Evolutionary conservation across 2,888 invertebrate species (phyloP).

Genomic region (Syrista parreyssii): DNA sequence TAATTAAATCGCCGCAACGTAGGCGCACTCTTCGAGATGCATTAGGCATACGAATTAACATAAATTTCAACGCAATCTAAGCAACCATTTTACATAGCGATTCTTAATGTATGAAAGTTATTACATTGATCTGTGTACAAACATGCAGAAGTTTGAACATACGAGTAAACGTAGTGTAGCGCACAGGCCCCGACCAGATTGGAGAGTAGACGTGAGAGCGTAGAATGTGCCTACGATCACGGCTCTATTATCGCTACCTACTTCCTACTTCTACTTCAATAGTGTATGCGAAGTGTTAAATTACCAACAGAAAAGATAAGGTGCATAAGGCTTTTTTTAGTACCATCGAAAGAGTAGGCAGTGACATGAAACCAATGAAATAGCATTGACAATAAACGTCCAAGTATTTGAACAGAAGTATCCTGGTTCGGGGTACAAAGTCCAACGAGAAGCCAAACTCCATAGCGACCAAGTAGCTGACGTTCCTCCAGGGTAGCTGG

Average conservation of each 20-base stretch:
- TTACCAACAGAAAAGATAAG: conserved; percentile 66
- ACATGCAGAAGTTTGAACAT: neutral
- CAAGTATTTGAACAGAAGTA: conserved; percentile 83
- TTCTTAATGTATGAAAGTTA: neutral
- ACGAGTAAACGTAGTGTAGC: neutral
- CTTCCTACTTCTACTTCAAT: conserved; percentile 58
- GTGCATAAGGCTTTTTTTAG: conserved; percentile 65
- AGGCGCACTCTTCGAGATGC: conserved; percentile 44
- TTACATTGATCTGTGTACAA: neutral
- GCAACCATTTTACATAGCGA: neutral
- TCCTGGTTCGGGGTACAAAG: conserved; percentile 85
- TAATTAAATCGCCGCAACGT: conserved; percentile 43
- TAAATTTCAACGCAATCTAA: neutral
- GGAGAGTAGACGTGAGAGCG: conserved; percentile 6
- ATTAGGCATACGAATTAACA: neutral
- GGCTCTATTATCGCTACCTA: conserved; percentile 45
- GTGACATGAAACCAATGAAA: conserved; percentile 99
- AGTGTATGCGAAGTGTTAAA: conserved; percentile 61
- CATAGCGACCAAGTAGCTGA: conserved; percentile 91
- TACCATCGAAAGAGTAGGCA: conserved; percentile 94
- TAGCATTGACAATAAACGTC: conserved; percentile 92
- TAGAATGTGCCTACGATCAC: conserved; percentile 51
- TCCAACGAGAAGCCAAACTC: conserved; percentile 97
- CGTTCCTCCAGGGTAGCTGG: conserved; percentile 80
- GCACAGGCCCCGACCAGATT: neutral